Evolutionary conservation across 2,888 invertebrate genomes (phyloP).

Genomic region (Erebia ligea): DNA sequence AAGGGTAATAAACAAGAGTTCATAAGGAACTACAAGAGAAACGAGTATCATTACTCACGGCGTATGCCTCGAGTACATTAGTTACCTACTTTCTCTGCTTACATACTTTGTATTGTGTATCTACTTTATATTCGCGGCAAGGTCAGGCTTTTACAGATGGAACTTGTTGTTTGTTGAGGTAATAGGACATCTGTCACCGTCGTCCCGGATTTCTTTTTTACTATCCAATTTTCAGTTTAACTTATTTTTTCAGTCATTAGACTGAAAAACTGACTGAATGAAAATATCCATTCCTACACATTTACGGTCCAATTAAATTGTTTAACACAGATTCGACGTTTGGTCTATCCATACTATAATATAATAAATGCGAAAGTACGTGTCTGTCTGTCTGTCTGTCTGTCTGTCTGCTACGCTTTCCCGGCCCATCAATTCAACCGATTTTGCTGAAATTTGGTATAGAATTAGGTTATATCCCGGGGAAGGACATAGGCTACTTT

Average conservation of each 20-base stretch:
- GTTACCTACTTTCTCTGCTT: conserved; percentile 58
- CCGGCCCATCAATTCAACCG: too few species aligned
- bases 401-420: too few species aligned
- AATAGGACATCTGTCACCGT: conserved; percentile 43
- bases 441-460: too few species aligned
- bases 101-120: conserved; percentile 47
- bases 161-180: conserved; percentile 56
- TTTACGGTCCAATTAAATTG: neutral
- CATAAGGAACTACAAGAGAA: conserved; percentile 69
- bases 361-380: too few species aligned
- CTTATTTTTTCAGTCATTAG: conserved; percentile 9
- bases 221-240: conserved; percentile 20
- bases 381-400: too few species aligned
- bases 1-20: conserved; percentile 72
- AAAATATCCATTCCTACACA: neutral
- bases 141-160: conserved; percentile 58
- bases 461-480: too few species aligned
- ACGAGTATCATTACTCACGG: conserved; percentile 71
- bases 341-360: too few species aligned
- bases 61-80: conserved; percentile 62
- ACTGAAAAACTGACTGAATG: neutral
- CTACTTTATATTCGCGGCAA: conserved; percentile 63
- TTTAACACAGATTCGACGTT: too few species aligned
- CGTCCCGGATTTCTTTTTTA: conserved; percentile 32
- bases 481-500: too few species aligned